Conservation (phyloP, 2,797 vertebrate genomes). For the Allobates femoralis region DNA sequence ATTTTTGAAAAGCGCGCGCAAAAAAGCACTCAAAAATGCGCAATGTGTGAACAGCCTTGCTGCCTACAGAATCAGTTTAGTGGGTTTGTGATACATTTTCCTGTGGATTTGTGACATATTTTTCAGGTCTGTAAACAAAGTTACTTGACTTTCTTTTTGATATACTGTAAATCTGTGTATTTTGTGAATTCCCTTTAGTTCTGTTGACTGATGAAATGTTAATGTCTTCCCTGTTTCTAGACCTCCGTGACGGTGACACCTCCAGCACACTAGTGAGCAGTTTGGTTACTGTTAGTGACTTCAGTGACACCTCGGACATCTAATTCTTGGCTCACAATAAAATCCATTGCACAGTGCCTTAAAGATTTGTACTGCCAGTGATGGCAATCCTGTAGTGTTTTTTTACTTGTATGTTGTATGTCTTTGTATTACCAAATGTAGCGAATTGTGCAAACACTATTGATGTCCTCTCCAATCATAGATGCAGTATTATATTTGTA, state of each 20-base stretch:
- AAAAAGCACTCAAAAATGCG: too few relatives aligned
- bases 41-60: too few relatives aligned
- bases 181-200: neutral
- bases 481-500: neutral
- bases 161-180: neutral
- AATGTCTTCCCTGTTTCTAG: constrained; percentile 69
- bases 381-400: neutral
- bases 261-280: constrained; percentile 89
- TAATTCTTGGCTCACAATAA: constrained; percentile 47
- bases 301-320: constrained; percentile 85
- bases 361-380: neutral
- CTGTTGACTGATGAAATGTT: too few relatives aligned
- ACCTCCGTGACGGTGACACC: constrained; percentile 80
- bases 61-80: too few relatives aligned
- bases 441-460: neutral
- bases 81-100: too few relatives aligned
- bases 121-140: too few relatives aligned
- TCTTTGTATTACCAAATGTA: neutral
- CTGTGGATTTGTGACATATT: too few relatives aligned
- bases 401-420: constrained; percentile 2
- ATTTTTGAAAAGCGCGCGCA: too few relatives aligned
- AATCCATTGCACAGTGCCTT: constrained; percentile 23
- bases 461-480: neutral
- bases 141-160: too few relatives aligned
- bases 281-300: constrained; percentile 85